Percentiles rank a stretch among this genome's conserved stretches.
Conservation (phyloP, 2,797 vertebrate species). For the Enteromius fasciolatus region DNA sequence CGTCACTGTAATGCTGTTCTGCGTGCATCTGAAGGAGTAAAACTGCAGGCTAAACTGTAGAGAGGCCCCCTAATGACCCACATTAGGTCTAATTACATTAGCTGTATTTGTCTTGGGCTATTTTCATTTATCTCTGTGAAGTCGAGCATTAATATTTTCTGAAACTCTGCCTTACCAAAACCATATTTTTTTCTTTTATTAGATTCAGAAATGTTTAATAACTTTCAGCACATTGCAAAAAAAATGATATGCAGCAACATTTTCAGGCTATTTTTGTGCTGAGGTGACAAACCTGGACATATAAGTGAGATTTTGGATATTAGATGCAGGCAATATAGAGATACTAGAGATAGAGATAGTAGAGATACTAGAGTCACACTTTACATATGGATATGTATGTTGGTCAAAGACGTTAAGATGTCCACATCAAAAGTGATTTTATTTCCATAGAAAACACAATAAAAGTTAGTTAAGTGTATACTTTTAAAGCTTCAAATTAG, state of each 20-base stretch:
- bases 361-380: background rate
- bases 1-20: slow-evolving; percentile 13
- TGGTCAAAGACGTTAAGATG: too few relatives aligned
- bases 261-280: background rate
- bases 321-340: background rate
- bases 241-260: background rate
- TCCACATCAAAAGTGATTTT: too few relatives aligned
- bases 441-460: too few relatives aligned
- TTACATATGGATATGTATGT: background rate
- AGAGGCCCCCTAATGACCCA: background rate
- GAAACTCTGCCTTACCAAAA: slow-evolving; percentile 15
- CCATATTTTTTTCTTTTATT: slow-evolving; percentile 2
- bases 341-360: background rate
- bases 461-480: too few relatives aligned
- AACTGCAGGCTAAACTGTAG: background rate
- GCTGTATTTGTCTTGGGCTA: slow-evolving; percentile 8
- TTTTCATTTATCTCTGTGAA: slow-evolving; percentile 1
- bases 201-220: slow-evolving; percentile 11
- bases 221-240: background rate
- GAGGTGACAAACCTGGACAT: background rate
- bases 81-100: slow-evolving; percentile 15
- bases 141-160: slow-evolving; percentile 2
- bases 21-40: background rate
- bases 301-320: background rate
- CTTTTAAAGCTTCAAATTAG: too few relatives aligned